Base-by-base conservation (phyloP, 2,797 vertebrate genomes). In the Coluber constrictor region DNA sequence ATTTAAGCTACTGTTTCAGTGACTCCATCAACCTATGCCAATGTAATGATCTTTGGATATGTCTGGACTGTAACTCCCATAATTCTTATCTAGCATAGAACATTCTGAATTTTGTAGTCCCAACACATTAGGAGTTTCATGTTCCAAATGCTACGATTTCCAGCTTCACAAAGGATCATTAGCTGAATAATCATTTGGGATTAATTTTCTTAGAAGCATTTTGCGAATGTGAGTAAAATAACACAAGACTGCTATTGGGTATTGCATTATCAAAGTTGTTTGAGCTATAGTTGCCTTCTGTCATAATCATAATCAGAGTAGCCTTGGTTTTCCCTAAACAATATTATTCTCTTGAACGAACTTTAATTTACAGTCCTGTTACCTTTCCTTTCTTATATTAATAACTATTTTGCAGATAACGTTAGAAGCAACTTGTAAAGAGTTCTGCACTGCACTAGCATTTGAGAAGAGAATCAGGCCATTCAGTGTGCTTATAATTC, bases 401-500 rank as follows among this genome's bases (percentile, higher is more conserved):
- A 94, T 97, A 97, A 97, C 97, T 95, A 92, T 95, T 97, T 96
- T 94, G 93, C 92, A 94, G 94, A 87, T 93, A 91, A 89, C 92
- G 63, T 93, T 96, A 91, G 96, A 95, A 94, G 96, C 93, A 96
- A 95, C 93, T 47, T 66, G 10, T 89, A 86, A 92, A 56, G 86
- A 55, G 66, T 94, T 37, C 51, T 89, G 57, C 90, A 91, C 93
- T 15, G 90, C 93, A 92, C 94, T 95, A 95, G 95, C 93, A 94
- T 93, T 5, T 54, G 94, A 94, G 91, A 94, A 96, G 93, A 95
- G 94, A 94, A 90, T 93, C 92, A 88, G 94, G 95, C 25, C 95
- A 95, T 97, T 95, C 95, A 97, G 95, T 93, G 74, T 95, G 95
- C 96, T 94, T 97, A 96, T 96, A 97, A 98, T 97, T 98, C 96